Evolutionary conservation across 1,140 invertebrate species (phyloP).

Genomic region (Latrodectus geometricus): DNA sequence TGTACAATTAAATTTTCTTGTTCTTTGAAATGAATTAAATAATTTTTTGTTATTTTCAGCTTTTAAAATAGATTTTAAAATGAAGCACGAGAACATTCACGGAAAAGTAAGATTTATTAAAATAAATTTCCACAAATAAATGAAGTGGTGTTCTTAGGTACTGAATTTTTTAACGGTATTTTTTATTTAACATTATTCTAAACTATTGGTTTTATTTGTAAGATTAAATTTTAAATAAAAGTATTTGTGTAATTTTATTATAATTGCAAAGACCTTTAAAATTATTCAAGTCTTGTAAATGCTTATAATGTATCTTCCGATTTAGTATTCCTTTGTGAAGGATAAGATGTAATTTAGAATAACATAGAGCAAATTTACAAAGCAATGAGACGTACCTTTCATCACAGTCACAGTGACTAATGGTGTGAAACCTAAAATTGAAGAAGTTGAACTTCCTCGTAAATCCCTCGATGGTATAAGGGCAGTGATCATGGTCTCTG

Average conservation of each 20-base stretch:
- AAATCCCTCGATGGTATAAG: constrained; percentile 82
- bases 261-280: background rate
- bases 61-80: too few species aligned
- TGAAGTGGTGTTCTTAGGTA: too few species aligned
- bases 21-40: too few species aligned
- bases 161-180: too few species aligned
- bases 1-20: too few species aligned
- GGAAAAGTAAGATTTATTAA: too few species aligned
- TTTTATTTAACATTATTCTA: too few species aligned
- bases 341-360: background rate
- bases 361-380: background rate
- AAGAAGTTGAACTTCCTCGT: constrained; percentile 82
- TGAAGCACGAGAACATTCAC: too few species aligned
- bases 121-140: too few species aligned
- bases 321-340: background rate
- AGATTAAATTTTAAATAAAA: background rate
- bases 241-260: background rate
- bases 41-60: too few species aligned
- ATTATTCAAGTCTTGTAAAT: too few species aligned
- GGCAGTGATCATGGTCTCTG: constrained; percentile 85
- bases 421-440: constrained; percentile 85
- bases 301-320: background rate
- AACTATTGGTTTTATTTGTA: background rate
- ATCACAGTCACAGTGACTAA: constrained; percentile 90
- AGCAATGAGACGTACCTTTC: constrained; percentile 77